Conservation (phyloP, 2,113 vertebrate genomes). For the Misgurnus mizolepis region DNA sequence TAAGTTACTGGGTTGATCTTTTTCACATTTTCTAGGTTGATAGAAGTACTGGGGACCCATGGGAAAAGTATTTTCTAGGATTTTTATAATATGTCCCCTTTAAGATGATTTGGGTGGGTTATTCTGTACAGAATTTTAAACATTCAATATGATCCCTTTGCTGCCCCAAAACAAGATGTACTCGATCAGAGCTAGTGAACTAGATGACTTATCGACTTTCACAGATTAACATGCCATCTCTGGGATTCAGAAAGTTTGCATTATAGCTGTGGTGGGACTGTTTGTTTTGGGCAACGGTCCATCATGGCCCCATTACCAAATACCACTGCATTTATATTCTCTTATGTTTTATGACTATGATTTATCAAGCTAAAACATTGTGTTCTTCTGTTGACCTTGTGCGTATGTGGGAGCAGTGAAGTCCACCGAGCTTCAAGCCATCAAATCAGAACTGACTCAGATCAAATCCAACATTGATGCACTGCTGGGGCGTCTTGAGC, state of each 20-base stretch:
- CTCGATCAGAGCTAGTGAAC: background rate
- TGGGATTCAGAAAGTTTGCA: background rate
- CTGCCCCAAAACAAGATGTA: background rate
- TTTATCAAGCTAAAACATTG: conserved; percentile 1
- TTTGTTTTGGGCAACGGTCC: background rate
- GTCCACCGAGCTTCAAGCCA: conserved; percentile 86
- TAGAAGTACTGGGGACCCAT: too few relatives aligned
- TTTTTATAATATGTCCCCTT: too few relatives aligned
- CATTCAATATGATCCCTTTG: background rate
- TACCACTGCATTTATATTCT: background rate
- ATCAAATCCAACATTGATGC: conserved; percentile 94
- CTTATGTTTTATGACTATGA: conserved; percentile 7
- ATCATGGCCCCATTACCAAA: background rate
- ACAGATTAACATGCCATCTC: background rate
- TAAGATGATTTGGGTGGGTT: background rate
- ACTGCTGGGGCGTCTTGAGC: conserved; percentile 87
- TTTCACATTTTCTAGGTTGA: too few relatives aligned
- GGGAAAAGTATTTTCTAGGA: too few relatives aligned
- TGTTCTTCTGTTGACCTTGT: conserved; percentile 8
- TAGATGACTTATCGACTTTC: background rate
- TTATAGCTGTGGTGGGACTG: background rate
- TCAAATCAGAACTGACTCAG: conserved; percentile 92
- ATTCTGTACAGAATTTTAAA: background rate
- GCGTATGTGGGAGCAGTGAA: conserved; percentile 73
- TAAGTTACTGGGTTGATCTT: too few relatives aligned